Evolutionary conservation across 2,888 invertebrate species (phyloP).

Genomic region (Agrotis exclamationis): DNA sequence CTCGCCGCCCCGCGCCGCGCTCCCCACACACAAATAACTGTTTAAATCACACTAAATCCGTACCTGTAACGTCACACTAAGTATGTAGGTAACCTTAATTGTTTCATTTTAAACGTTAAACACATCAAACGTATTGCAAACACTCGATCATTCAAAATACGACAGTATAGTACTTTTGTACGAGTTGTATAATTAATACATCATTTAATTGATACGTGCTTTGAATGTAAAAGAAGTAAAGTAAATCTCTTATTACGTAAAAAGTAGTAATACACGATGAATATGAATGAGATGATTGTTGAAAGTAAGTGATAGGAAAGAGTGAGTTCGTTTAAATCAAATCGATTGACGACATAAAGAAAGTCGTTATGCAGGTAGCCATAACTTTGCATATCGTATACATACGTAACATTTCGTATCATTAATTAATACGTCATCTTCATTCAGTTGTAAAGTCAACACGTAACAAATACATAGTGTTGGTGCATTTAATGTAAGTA

Average conservation of each 20-base stretch:
- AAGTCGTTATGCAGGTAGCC: slow-evolving; percentile 60
- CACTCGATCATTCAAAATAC: slow-evolving; percentile 35
- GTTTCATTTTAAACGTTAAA: slow-evolving; percentile 61
- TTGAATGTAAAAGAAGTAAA: slow-evolving; percentile 46
- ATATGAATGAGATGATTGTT: slow-evolving; percentile 56
- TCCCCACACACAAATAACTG: slow-evolving; percentile 86
- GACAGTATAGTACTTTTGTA: slow-evolving; percentile 26
- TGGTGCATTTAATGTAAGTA: slow-evolving; percentile 34
- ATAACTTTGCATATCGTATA: slow-evolving; percentile 57
- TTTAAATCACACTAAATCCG: slow-evolving; percentile 87
- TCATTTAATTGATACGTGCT: slow-evolving; percentile 32
- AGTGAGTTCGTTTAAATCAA: slow-evolving; percentile 55
- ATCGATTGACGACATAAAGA: slow-evolving; percentile 53
- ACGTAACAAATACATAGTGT: slow-evolving; percentile 44
- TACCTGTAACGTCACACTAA: slow-evolving; percentile 83
- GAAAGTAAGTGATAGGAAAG: slow-evolving; percentile 56
- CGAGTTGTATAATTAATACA: slow-evolving; percentile 18
- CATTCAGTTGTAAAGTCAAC: slow-evolving; percentile 48
- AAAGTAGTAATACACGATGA: slow-evolving; percentile 40
- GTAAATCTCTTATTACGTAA: slow-evolving; percentile 57
- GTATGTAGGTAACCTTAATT: slow-evolving; percentile 78
- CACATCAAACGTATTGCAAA: slow-evolving; percentile 46
- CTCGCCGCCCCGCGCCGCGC: slow-evolving; percentile 80
- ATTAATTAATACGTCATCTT: slow-evolving; percentile 59
- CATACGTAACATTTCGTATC: slow-evolving; percentile 58